Percentiles rank a stretch among this genome's conserved stretches.
Evolutionary conservation across 2,888 invertebrate genomes (phyloP).

Genomic region (Cryptus armator): DNA sequence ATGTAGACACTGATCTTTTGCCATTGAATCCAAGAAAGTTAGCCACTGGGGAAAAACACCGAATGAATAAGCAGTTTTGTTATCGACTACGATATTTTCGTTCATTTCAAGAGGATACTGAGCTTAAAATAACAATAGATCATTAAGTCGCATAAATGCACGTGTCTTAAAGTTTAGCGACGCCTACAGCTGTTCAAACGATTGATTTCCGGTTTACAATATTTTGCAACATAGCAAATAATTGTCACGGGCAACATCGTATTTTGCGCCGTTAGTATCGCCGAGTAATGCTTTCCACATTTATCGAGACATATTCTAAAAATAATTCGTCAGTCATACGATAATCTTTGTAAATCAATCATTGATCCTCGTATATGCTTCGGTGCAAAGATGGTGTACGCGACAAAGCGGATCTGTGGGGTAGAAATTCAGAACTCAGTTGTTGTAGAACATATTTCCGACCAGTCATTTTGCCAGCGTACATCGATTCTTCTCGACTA

Average conservation of each 20-base stretch:
- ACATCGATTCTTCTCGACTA: constrained; percentile 67
- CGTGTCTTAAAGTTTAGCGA: no score
- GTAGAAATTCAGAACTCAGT: constrained; percentile 28
- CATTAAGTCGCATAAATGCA: no score
- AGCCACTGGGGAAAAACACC: no score
- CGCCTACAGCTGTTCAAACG: not conserved
- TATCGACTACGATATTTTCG: no score
- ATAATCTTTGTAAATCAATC: constrained; percentile 6
- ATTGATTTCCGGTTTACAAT: not conserved
- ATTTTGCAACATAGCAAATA: not conserved
- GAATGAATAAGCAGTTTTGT: no score
- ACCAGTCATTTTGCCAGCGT: constrained; percentile 51
- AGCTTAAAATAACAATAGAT: no score
- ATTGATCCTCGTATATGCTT: not conserved
- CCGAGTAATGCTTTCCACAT: not conserved
- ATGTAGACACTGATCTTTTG: no score
- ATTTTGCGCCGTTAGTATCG: not conserved
- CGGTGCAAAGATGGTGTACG: not conserved
- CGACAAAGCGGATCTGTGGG: not conserved
- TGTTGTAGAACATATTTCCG: constrained; percentile 47
- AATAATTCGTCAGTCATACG: not conserved
- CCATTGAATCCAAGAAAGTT: no score
- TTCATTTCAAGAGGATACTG: no score
- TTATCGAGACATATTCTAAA: not conserved
- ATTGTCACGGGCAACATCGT: not conserved